Base-by-base conservation (phyloP, 1,140 invertebrate species). In the Idris sp. region DNA sequence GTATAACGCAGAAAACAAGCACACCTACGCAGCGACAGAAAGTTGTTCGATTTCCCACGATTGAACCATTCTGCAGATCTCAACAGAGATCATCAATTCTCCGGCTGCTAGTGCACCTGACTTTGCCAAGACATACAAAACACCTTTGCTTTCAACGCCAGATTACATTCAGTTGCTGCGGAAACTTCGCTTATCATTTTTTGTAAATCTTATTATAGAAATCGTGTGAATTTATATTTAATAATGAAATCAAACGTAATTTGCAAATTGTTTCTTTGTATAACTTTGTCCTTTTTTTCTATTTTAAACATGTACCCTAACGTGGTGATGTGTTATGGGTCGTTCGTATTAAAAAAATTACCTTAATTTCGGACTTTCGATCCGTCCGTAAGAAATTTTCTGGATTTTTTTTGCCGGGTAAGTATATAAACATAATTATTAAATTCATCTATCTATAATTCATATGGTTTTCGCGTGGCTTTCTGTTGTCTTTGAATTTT, bases 21-120 rank as follows among this genome's bases (percentile, higher is more conserved):
- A 46, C 69, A 73, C 69, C 69, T 73, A 73, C 69, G 69, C 69
- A 59, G 40, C 61, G 54, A 65, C 61, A 73, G 69, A 73, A 73
- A 73, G 69, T 73, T 73, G 69, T 73, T 68, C 44, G 49, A 81
- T 75, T 79, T 82, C 80, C 74, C 79, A 81, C 74, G 78, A 77
- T 67, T 73, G 61, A 65, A 65, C 58, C 61, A 61, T 48, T 54
- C 46, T 25, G 25, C 46, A 53, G 59, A 65, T 73, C 69, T 65
- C 28, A 10, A 46, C 22, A 28, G 33, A 72, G 68, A 72, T 72
- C 68, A 64, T 72, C 68, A 72, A 74, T 74, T 18, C 53, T 40
- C 15, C 25, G 31, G 22, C 25, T 28, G 54, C 53, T n/a, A n/a
- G n/a, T n/a, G 35, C 61, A 65, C 61, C 53, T 61, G 59, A 59